Conservation (phyloP, 92 coral and sea anemone species). For the Galaxea fascicularis region DNA sequence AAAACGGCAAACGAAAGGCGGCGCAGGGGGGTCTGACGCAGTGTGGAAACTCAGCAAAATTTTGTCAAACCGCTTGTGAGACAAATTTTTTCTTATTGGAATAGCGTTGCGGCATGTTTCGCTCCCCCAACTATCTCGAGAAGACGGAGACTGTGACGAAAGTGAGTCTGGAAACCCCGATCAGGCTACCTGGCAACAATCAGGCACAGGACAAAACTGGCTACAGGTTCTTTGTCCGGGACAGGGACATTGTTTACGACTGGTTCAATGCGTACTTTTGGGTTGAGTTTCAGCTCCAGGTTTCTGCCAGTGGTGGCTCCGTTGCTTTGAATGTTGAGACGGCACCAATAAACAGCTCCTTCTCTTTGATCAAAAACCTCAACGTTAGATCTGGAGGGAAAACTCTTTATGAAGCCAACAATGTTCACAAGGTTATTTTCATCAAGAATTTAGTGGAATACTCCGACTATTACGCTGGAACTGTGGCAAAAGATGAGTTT, state of each 20-base stretch:
- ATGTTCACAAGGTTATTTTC: constrained; percentile 11
- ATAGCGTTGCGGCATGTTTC: too few relatives aligned
- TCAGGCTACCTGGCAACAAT: not conserved
- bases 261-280: constrained; percentile 7
- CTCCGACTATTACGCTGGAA: not conserved
- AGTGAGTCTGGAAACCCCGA: not conserved
- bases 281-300: not conserved
- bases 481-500: not conserved
- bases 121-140: too few relatives aligned
- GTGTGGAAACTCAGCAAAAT: not conserved
- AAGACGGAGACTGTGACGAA: too few relatives aligned
- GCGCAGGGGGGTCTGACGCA: not conserved
- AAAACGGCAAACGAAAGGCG: too few relatives aligned
- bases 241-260: not conserved
- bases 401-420: constrained; percentile 3
- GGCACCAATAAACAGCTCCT: constrained; percentile 13
- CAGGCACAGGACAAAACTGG: not conserved
- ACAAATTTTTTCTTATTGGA: too few relatives aligned
- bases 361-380: not conserved
- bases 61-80: not conserved
- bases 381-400: not conserved
- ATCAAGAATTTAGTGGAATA: constrained; percentile 25
- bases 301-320: not conserved
- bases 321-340: not conserved
- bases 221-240: not conserved